Evolutionary conservation across 64 coral and sea anemone species (phyloP), one percentile per base, ranked within the genome.

Genomic region (Pocillopora verrucosa): DNA sequence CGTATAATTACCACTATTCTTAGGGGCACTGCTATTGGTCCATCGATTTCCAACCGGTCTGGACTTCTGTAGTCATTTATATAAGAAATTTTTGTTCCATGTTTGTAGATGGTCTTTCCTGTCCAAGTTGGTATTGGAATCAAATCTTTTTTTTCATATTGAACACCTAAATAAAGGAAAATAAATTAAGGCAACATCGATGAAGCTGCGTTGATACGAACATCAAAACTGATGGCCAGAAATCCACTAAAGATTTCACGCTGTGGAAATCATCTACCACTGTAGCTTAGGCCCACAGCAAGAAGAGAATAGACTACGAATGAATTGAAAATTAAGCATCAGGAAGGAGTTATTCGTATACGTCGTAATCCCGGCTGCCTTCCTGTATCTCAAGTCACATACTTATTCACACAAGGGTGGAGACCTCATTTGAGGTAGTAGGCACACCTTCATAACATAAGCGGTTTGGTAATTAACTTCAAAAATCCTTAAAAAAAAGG

Each of bases 21-120:
- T 0, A 85, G 82, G 25, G 51, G 9, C 64, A 15, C 58, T 19
- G 56, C 56, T 1, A 36, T 85, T 72, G 82, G 82, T 36, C 82
- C 82, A 14, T 70, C 65, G 56, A 85, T 85, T 72, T 85, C 82
- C 30, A 85, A 14, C 20, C 65, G 82, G 65, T 85, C 82, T 5
- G 82, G 82, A 72, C 10, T 72, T 12, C n/a, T 2, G 15, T 35
- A 41, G 64, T 85, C 4, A 85, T 85, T 85, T 12, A 13, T 58
- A 63, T 85, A 85, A 13, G 20, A 24, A 72, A 85, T 85, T 85
- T 56, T 85, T 37, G 82, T 85, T 56, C 82, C 82, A 72, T 63
- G 63, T 13, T 51, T n/a, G 22, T 85, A 85, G 36, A 85, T 11
- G 10, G 57, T 38, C 41, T 85, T 85, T 10, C 37, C 20, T 45